A percentile compares a stretch with the other conserved stretches of the same genome.
phyloP scores from a whole-genome alignment of 2,888 invertebrate species.

The Tiliacea citrago region DNA sequence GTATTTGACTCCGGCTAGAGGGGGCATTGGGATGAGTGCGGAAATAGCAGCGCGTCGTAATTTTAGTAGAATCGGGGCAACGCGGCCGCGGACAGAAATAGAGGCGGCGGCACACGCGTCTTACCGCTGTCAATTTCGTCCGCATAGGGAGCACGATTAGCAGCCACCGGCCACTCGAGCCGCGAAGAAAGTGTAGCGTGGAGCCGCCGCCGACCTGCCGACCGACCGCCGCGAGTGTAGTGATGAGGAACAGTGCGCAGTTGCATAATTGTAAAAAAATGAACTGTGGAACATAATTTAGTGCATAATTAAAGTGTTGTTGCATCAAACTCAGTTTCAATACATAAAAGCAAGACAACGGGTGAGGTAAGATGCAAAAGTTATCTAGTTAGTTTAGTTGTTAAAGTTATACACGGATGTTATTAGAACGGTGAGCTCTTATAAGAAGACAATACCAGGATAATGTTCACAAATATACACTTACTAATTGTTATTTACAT shows the following conservation, averaged over 20 bases:
- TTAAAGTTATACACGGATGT: slow-evolving; percentile 11
- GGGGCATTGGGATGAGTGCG: slow-evolving; percentile 86
- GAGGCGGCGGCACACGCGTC: slow-evolving; percentile 86
- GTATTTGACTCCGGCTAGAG: slow-evolving; percentile 80
- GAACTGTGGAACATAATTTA: slow-evolving; percentile 68
- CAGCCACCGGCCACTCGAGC: slow-evolving; percentile 70
- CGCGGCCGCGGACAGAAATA: slow-evolving; percentile 89
- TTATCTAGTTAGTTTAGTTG: no score
- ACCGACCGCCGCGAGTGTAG: slow-evolving; percentile 76
- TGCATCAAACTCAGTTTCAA: slow-evolving; percentile 28
- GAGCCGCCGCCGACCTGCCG: slow-evolving; percentile 52
- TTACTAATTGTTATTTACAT: slow-evolving; percentile 65
- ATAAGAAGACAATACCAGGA: not conserved
- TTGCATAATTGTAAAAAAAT: slow-evolving; percentile 77
- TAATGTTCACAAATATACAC: slow-evolving; percentile 25
- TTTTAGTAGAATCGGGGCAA: slow-evolving; percentile 91
- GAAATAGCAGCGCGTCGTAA: slow-evolving; percentile 90
- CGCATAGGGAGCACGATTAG: slow-evolving; percentile 88
- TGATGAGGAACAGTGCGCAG: slow-evolving; percentile 66
- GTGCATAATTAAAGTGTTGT: slow-evolving; percentile 49
- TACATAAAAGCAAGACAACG: slow-evolving; percentile 11
- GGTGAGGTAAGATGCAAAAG: slow-evolving; percentile 48
- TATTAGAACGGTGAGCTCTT: slow-evolving; percentile 9
- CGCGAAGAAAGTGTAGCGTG: slow-evolving; percentile 57
- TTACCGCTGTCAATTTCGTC: slow-evolving; percentile 88